A percentile compares a stretch with the other conserved stretches of the same genome.
phyloP scores from a whole-genome alignment of 2,113 vertebrate species.

The Nothoprocta pentlandii region DNA sequence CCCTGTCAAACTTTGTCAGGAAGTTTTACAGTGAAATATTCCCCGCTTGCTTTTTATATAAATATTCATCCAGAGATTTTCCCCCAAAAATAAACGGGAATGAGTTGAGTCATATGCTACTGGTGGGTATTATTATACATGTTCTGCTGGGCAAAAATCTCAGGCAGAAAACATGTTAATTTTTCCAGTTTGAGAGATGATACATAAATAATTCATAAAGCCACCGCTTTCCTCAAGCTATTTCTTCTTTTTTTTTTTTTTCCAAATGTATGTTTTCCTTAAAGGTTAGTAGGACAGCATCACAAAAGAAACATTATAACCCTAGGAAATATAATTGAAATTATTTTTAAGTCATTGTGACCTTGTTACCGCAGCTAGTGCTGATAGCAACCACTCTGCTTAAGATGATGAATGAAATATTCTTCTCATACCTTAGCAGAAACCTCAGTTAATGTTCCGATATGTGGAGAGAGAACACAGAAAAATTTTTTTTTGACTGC shows the following conservation, averaged over 20 bases:
- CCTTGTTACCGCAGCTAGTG: background rate
- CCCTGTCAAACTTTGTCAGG: background rate
- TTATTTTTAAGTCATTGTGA: background rate
- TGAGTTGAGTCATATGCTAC: background rate
- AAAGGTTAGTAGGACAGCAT: conserved; percentile 45
- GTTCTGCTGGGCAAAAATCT: conserved; percentile 8
- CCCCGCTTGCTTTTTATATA: background rate
- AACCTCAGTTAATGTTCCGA: background rate
- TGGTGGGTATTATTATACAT: background rate
- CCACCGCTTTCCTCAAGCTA: conserved; percentile 12
- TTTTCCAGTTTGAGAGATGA: conserved; percentile 12
- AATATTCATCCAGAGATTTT: background rate
- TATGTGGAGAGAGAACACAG: background rate
- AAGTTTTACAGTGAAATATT: background rate
- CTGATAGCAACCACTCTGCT: background rate
- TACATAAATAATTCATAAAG: conserved; percentile 52
- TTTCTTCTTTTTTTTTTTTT: background rate
- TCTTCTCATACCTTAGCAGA: background rate
- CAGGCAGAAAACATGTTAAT: background rate
- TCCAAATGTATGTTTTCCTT: background rate
- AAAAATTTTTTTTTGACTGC: background rate
- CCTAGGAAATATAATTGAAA: conserved; percentile 4
- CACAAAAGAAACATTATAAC: conserved; percentile 8
- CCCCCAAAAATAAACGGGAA: background rate
- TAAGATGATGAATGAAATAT: background rate